Evolutionary conservation across 2,113 vertebrate species (phyloP), one percentile per base, ranked within the genome.

Genomic region (Xyrauchen texanus): DNA sequence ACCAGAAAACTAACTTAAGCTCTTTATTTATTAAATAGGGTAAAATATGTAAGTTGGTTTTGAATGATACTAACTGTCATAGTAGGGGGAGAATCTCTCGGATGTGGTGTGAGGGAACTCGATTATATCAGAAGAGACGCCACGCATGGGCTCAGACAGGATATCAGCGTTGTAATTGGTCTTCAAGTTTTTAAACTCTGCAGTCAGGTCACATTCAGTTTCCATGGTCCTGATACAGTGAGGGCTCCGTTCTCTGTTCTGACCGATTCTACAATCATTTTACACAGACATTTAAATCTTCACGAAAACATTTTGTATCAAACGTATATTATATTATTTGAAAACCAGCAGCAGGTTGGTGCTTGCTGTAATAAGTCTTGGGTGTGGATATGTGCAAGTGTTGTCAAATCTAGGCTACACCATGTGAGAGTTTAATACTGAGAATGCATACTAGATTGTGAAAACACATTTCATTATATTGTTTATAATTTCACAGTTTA

Each of bases 131-230:
- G 85, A 83, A 47, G 3, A 83, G 16, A 0, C 47, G 5, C 68
- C 67, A 4, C 0, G 0, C 0, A 5, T 51, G 0, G 0, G 83
- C 60, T 89, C 81, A 8, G 95, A 96, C 8, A 94, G 45, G 61
- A 98, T 80, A 0, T 94, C 91, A 0, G 95, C 96, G 0, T 5
- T 63, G 4, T 98, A 98, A 0, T 49, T 89, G 80, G 86, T 84
- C 0, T 45, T 85, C 8, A 93, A 77, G 0, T 96, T 81, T 3
- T 76, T 84, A 45, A 95, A 45, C 0, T 42, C 83, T 0, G 78
- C 82, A 0, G 96, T 95, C 81, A 99, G 87, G 66, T 99, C 97
- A 12, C 98, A 99, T 12, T 90, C 85, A 0, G 94, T 96, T 4
- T 67, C 61, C 8, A 1, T 13, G 0, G 72, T 93, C 0, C 0